A percentile compares a stretch with the other conserved stretches of the same genome.
Evolutionary conservation across 2,797 vertebrate genomes (phyloP).

Genomic region (Distichodus sexfasciatus): DNA sequence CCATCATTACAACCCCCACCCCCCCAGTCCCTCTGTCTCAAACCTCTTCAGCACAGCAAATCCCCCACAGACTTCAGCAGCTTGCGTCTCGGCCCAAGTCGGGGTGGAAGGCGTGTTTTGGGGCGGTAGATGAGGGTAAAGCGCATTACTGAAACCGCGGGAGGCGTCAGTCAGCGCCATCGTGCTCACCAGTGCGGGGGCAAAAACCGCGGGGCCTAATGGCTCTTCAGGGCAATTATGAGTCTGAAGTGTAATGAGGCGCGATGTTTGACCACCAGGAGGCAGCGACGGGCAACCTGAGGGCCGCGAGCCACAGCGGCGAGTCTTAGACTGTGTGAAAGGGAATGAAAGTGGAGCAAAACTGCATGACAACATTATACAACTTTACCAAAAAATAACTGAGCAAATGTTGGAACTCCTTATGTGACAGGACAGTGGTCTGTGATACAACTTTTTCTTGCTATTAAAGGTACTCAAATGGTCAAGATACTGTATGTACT

Average conservation of each 20-base stretch:
- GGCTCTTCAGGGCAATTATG: conserved; percentile 10
- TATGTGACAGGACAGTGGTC: too few species aligned
- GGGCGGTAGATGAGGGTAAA: neutral
- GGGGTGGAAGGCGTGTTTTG: neutral
- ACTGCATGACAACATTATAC: too few species aligned
- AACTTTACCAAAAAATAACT: too few species aligned
- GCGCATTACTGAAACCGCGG: conserved; percentile 1
- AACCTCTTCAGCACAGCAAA: neutral
- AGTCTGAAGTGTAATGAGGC: conserved; percentile 32
- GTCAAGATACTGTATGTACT: too few species aligned
- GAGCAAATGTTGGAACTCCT: too few species aligned
- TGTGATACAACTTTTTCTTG: too few species aligned
- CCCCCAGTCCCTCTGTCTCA: neutral
- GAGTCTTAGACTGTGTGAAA: too few species aligned
- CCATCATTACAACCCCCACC: neutral
- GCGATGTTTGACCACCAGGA: conserved; percentile 56
- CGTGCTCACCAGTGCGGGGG: neutral
- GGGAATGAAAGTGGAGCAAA: too few species aligned
- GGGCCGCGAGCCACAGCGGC: neutral
- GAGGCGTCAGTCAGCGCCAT: neutral
- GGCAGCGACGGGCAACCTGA: conserved; percentile 53
- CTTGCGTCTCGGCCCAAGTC: neutral
- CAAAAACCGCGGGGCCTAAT: conserved; percentile 18
- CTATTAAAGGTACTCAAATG: too few species aligned
- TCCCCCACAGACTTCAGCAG: neutral